Conservation (phyloP, 2,888 invertebrate species). For the Unio pictorum region DNA sequence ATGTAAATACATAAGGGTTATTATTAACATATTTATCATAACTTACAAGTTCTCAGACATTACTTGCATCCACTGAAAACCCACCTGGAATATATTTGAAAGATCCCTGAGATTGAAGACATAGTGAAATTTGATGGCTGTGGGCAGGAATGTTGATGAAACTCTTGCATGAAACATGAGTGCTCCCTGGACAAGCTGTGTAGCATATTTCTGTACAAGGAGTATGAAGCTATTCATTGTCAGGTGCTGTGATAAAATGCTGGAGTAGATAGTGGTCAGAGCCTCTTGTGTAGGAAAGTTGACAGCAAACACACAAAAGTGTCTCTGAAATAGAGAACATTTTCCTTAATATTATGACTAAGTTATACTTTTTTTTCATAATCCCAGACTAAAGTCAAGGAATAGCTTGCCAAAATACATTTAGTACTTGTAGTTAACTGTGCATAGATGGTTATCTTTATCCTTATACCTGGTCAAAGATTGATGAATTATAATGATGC, state of each 20-base stretch:
- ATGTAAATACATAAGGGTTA: no score
- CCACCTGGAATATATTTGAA: constrained; percentile 93
- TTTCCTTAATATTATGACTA: background rate
- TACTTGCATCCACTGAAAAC: background rate
- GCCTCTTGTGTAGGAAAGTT: constrained; percentile 89
- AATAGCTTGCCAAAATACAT: no score
- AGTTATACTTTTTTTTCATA: no score
- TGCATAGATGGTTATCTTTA: no score
- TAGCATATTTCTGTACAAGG: constrained; percentile 79
- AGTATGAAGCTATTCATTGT: constrained; percentile 84
- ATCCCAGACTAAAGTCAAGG: no score
- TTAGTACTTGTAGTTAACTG: no score
- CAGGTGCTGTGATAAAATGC: constrained; percentile 78
- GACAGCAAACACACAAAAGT: constrained; percentile 72
- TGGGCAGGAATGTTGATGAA: constrained; percentile 90
- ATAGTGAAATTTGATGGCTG: constrained; percentile 96
- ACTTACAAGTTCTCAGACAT: no score
- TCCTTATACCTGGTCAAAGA: no score
- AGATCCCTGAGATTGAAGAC: constrained; percentile 95
- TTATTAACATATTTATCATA: no score
- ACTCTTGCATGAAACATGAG: constrained; percentile 89
- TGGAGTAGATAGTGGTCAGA: constrained; percentile 88
- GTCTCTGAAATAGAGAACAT: constrained; percentile 59
- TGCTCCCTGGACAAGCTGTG: constrained; percentile 85
- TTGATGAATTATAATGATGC: no score